Evolutionary conservation across 64 coral and sea anemone genomes (phyloP), one percentile per base, ranked within the genome.

Genomic region (Montipora efflorescens): DNA sequence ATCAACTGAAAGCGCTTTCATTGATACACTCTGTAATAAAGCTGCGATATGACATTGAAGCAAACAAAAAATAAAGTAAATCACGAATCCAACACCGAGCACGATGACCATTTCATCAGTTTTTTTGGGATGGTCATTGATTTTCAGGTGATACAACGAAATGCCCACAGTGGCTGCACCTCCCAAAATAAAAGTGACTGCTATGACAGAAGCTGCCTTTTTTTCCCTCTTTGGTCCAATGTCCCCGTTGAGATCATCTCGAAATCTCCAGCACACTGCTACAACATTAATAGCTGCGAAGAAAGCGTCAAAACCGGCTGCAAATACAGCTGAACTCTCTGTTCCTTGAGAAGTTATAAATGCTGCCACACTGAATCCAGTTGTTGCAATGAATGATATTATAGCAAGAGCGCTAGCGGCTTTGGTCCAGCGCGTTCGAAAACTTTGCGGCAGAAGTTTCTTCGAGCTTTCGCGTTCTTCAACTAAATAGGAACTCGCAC

Each of bases 221-320:
- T 72, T 86, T 64, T 86, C 82, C 6, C 82, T 48, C 46, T 5
- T n/a, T 21, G 82, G 45, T 45, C 82, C 82, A 50, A 86, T 72
- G 19, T 86, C 82, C 3, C 82, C 82, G 11, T 86, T 86, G 15
- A 86, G 18, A 22, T 70, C 64, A 45, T 86, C 82, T 71, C 82
- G 44, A 86, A 86, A 86, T 71, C 82, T 86, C 82, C 82, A 86
- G 21, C 82, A 86, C 4, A 86, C 82, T 12, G 82, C 82, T 2
- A 86, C 16, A 16, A 86, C 82, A 10, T 86, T 86, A 11, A 86
- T 72, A 49, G 82, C 66, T 22, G 82, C 82, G 19, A 86, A 86
- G 46, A 86, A 72, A 48, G 82, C 82, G 66, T 86, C 82, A 20
- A 86, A 86, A 13, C 64, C 82, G 0, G 82, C 66, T 47, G 82